Evolutionary conservation across 2,888 invertebrate species (phyloP).

Genomic region (Nymphalis urticae): DNA sequence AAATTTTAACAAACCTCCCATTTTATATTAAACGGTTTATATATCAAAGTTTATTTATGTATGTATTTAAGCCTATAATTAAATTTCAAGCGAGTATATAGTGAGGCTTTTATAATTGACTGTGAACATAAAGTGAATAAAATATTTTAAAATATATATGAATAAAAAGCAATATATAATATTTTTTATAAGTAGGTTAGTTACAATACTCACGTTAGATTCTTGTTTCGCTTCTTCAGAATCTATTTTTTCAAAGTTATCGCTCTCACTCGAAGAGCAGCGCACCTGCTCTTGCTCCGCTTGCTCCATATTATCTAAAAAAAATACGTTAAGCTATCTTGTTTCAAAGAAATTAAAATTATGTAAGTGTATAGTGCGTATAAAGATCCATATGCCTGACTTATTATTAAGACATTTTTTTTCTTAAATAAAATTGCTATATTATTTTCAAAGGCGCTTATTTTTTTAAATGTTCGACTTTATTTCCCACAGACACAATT

Average conservation of each 20-base stretch:
- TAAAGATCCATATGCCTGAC: not conserved
- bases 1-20: too few relatives aligned
- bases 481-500: too few relatives aligned
- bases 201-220: conserved; percentile 49
- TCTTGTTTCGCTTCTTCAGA: conserved; percentile 57
- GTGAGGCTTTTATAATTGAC: too few relatives aligned
- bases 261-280: conserved; percentile 75
- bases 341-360: not conserved
- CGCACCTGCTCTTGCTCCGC: conserved; percentile 52
- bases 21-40: too few relatives aligned
- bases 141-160: too few relatives aligned
- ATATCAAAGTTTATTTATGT: too few relatives aligned
- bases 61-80: too few relatives aligned
- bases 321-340: not conserved
- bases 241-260: conserved; percentile 76
- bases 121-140: too few relatives aligned
- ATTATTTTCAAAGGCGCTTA: not conserved
- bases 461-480: not conserved
- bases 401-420: not conserved
- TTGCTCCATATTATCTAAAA: conserved; percentile 22
- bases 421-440: not conserved
- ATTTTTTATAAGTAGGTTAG: not conserved
- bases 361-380: not conserved
- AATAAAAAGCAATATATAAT: too few relatives aligned
- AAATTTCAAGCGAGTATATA: too few relatives aligned